Conservation (phyloP, 64 coral and sea anemone species). For the Astreopora myriophthalma region DNA sequence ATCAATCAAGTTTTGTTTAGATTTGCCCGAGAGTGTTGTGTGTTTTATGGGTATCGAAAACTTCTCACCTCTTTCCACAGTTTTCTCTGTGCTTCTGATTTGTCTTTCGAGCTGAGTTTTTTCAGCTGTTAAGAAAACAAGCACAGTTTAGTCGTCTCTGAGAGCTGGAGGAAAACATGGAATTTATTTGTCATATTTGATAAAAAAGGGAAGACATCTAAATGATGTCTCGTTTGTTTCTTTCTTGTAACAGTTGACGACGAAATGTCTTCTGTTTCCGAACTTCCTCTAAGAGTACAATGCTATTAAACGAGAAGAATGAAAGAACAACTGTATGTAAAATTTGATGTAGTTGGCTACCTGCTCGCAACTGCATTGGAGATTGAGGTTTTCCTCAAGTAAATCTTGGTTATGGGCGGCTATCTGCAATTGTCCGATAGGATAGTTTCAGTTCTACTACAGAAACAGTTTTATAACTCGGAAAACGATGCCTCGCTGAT, state of each 20-base stretch:
- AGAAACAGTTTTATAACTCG: no score
- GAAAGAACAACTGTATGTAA: neutral
- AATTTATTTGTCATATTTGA: neutral
- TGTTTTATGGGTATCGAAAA: neutral
- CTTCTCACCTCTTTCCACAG: slow-evolving; percentile 81
- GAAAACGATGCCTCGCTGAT: no score
- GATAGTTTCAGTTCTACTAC: no score
- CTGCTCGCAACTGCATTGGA: slow-evolving; percentile 75
- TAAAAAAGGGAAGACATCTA: neutral
- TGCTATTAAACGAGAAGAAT: neutral
- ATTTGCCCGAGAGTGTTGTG: neutral
- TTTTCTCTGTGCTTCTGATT: slow-evolving; percentile 61
- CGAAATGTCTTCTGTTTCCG: no score
- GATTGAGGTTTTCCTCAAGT: slow-evolving; percentile 82
- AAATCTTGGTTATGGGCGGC: slow-evolving; percentile 83
- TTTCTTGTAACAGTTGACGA: no score
- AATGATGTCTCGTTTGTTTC: no score
- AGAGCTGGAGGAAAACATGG: neutral
- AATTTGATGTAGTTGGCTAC: neutral
- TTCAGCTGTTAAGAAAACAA: slow-evolving; percentile 38
- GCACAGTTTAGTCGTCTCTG: neutral
- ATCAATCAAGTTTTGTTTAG: no score
- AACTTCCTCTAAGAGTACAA: neutral
- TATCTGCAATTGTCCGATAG: slow-evolving; percentile 48
- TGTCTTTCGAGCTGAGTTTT: slow-evolving; percentile 71